Conservation (phyloP, 2,113 vertebrate genomes). For the Chlamydotis undulata region DNA sequence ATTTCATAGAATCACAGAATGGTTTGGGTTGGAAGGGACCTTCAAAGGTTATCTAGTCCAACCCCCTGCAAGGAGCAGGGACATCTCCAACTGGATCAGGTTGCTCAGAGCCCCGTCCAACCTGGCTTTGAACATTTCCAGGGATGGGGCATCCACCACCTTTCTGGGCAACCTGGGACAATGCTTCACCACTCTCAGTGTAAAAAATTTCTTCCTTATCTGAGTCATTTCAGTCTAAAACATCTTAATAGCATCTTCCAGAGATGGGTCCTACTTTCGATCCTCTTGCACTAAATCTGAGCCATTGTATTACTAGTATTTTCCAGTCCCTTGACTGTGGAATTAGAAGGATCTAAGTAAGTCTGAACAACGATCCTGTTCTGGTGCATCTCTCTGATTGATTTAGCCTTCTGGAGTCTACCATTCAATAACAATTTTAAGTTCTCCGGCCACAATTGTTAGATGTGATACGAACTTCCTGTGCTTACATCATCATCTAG, state of each 20-base stretch:
- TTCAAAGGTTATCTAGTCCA: too few species aligned
- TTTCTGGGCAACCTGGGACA: too few species aligned
- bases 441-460: neutral
- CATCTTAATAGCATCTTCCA: neutral
- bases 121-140: too few species aligned
- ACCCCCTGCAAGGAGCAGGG: too few species aligned
- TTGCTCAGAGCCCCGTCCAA: too few species aligned
- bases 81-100: too few species aligned
- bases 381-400: neutral
- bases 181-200: too few species aligned
- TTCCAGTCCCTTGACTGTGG: neutral
- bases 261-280: neutral
- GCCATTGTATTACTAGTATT: neutral
- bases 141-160: too few species aligned
- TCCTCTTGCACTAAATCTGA: neutral
- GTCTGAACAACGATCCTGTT: neutral
- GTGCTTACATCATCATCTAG: neutral
- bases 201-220: too few species aligned
- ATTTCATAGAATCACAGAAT: neutral
- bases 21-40: too few species aligned
- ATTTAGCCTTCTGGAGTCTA: neutral
- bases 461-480: neutral
- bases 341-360: neutral
- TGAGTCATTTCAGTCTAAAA: neutral
- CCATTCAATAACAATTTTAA: neutral